A percentile compares a stretch with the other conserved stretches of the same genome.
Conservation (phyloP, 2,797 vertebrate species). For the Brachyrhaphis roseni region DNA sequence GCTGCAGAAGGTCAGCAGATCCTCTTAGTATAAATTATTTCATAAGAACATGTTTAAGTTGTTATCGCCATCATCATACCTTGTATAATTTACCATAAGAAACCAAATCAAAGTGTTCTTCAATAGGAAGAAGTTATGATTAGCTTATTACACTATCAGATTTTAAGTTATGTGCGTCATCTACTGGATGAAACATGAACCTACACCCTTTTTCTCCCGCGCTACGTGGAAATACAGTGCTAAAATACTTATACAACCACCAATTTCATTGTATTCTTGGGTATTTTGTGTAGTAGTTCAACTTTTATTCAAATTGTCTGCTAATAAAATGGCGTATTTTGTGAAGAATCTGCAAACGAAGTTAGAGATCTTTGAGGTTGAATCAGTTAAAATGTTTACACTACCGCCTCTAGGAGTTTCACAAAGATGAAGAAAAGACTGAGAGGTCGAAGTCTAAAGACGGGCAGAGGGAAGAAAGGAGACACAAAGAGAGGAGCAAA, state of each 20-base stretch:
- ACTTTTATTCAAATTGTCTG: neutral
- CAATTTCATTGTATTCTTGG: neutral
- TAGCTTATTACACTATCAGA: neutral
- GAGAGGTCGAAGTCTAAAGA: slow-evolving; percentile 78
- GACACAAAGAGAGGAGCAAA: slow-evolving; percentile 75
- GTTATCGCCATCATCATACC: neutral
- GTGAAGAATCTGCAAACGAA: neutral
- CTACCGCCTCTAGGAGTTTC: slow-evolving; percentile 75
- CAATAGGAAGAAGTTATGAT: neutral
- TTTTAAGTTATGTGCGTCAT: neutral
- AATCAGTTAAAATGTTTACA: neutral
- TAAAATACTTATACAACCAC: neutral
- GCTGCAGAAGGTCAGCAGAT: slow-evolving; percentile 79
- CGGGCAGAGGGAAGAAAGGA: slow-evolving; percentile 76
- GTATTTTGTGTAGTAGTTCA: neutral
- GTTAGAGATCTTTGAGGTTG: neutral
- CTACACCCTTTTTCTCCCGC: neutral
- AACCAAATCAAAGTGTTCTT: neutral
- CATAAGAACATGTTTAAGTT: neutral
- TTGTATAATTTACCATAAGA: too few species aligned
- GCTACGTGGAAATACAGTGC: neutral
- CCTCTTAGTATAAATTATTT: neutral
- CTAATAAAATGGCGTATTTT: neutral
- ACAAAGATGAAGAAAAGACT: slow-evolving; percentile 79
- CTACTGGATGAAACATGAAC: slow-evolving; percentile 3